Conservation (phyloP, 1,140 invertebrate species). For the Marisa cornuarietis region DNA sequence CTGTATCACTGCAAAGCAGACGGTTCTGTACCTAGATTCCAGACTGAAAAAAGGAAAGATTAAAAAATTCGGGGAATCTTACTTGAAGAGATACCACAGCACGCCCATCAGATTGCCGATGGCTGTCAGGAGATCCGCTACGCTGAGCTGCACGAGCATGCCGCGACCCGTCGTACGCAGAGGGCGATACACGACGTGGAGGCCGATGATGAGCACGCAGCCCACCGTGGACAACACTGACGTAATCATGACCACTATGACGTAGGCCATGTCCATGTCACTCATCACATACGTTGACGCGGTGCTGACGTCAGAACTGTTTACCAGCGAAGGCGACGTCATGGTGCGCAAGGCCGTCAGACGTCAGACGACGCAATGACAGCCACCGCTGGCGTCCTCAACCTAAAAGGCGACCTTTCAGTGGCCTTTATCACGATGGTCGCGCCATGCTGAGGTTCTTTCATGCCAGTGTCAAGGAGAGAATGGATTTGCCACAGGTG, state of each 20-base stretch:
- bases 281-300: constrained; percentile 3
- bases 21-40: no score
- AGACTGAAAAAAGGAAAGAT: no score
- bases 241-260: constrained; percentile 28
- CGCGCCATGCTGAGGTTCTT: no score
- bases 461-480: no score
- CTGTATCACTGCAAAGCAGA: no score
- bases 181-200: constrained; percentile 32
- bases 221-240: constrained; percentile 46
- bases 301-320: background rate
- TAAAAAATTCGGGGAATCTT: background rate
- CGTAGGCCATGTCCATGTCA: constrained; percentile 30
- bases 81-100: constrained; percentile 37
- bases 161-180: constrained; percentile 35
- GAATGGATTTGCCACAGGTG: no score
- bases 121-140: constrained; percentile 45
- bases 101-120: constrained; percentile 49
- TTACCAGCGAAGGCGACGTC: no score
- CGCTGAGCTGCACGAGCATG: constrained; percentile 42
- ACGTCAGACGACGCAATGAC: no score
- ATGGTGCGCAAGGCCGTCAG: no score
- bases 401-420: no score
- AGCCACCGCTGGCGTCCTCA: no score
- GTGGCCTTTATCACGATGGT: no score
- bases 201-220: constrained; percentile 32